Base-by-base conservation (phyloP, 2,113 vertebrate genomes). In the Diphyllodes magnificus region DNA sequence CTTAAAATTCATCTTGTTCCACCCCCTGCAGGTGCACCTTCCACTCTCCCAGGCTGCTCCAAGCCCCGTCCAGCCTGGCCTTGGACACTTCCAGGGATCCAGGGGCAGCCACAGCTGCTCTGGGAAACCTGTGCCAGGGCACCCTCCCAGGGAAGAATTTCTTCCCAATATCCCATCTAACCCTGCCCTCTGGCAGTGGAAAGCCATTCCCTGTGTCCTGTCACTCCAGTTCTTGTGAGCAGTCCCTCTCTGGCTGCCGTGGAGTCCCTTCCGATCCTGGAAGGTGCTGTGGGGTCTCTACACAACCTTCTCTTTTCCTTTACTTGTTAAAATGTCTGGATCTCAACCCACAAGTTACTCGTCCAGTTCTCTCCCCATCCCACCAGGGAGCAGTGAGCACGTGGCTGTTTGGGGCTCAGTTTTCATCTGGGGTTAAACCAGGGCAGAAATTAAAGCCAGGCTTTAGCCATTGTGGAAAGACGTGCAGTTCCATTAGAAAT, bases 21-120 rank as follows among this genome's bases (percentile, higher is more conserved):
- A 39, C 3, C 17, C 15, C 11, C 28, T 15, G 10, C 35, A 69
- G 8, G 11, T 37, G 5, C 50, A n/a, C 23, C 33, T 84, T 13
- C 50, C 44, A 22, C 49, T 3, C 0, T 6, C 57, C 44, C 72
- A 57, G 57, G 5, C 0, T 71, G 27, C 11, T 78, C 57, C 56
- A 16, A 56, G 30, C 14, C 11, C n/a, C 0, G 0, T 65, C 60
- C 69, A 82, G 0, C 39, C 51, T 82, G 86, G 23, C 33, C 45
- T 82, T 33, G 53, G 37, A 1, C 45, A 31, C 24, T 60, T 0
- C 11, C 69, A 66, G 45, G 30, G 47, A 27, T 33, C 8, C 27
- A 13, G n/a, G 30, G 17, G 31, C 70, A 82, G 47, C 30, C 53
- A 5, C 61, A 75, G 69, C 39, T 82, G 0, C 51, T 88, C 77